Conservation (phyloP, 2,113 vertebrate species). For the Malurus melanocephalus region DNA sequence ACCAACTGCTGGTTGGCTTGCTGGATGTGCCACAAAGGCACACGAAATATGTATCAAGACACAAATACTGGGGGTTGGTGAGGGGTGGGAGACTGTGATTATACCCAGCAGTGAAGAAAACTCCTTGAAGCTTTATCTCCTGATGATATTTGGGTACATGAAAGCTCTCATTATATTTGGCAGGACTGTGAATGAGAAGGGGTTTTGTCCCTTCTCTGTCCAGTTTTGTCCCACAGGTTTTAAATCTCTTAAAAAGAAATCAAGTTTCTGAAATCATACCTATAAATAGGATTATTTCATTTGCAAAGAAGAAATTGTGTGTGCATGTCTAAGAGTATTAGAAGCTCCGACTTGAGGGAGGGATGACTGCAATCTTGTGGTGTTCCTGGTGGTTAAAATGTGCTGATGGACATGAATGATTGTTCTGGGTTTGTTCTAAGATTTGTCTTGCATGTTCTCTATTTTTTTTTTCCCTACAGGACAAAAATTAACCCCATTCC, state of each 20-base stretch:
- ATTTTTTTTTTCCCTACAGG: neutral
- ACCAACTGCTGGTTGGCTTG: rapidly evolving
- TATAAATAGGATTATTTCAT: neutral
- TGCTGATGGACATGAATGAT: neutral
- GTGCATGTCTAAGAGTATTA: neutral
- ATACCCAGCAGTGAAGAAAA: neutral
- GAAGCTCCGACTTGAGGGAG: neutral
- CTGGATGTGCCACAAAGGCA: rapidly evolving
- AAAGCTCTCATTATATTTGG: neutral
- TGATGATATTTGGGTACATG: neutral
- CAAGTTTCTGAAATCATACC: neutral
- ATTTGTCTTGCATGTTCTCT: neutral
- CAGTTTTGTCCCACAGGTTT: neutral
- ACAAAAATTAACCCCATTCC: neutral
- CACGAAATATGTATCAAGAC: neutral
- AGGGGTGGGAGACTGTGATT: neutral
- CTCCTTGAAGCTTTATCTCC: neutral
- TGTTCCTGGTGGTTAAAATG: neutral
- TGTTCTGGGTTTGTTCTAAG: neutral
- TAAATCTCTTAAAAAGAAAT: neutral
- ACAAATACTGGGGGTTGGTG: neutral
- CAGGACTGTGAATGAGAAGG: neutral
- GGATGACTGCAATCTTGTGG: neutral
- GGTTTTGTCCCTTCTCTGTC: neutral
- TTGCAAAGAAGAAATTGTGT: neutral